Conservation (phyloP, 2,797 vertebrate genomes). For the Amblyraja radiata region DNA sequence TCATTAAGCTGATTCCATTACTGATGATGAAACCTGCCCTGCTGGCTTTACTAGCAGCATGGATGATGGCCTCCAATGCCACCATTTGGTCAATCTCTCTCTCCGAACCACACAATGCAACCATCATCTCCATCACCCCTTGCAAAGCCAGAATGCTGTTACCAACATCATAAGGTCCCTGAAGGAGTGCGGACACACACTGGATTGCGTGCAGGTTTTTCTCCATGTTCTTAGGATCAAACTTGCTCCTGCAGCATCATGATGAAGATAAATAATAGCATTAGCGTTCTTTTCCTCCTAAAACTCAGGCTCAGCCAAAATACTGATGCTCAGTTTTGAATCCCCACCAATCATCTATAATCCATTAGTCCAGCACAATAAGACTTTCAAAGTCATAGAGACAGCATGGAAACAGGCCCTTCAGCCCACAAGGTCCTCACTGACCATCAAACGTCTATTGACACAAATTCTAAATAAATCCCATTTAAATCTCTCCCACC, state of each 20-base stretch:
- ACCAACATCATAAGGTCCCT: conserved; percentile 92
- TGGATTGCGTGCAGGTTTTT: conserved; percentile 90
- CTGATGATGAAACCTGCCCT: conserved; percentile 89
- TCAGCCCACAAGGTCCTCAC: too few relatives aligned
- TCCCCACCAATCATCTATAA: not conserved
- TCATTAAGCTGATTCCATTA: conserved; percentile 82
- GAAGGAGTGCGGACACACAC: conserved; percentile 81
- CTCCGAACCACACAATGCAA: conserved; percentile 85
- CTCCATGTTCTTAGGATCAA: conserved; percentile 93
- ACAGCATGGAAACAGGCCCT: too few relatives aligned
- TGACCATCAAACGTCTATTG: too few relatives aligned
- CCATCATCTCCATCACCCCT: conserved; percentile 98
- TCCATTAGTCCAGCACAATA: not conserved
- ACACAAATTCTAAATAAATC: too few relatives aligned
- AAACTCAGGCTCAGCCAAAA: not conserved
- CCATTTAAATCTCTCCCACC: too few relatives aligned
- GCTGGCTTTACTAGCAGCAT: conserved; percentile 87
- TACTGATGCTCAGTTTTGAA: not conserved
- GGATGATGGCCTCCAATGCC: conserved; percentile 89
- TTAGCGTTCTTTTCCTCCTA: not conserved
- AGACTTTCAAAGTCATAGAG: too few relatives aligned
- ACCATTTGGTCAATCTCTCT: conserved; percentile 93
- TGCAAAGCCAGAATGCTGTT: conserved; percentile 77
- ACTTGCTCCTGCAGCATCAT: conserved; percentile 67
- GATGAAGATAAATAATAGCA: not conserved